These are phyloP conservation scores for Tinea trinotella DNA, from an alignment of 2,888 invertebrate species.

Conservation along the genomic window DNA sequence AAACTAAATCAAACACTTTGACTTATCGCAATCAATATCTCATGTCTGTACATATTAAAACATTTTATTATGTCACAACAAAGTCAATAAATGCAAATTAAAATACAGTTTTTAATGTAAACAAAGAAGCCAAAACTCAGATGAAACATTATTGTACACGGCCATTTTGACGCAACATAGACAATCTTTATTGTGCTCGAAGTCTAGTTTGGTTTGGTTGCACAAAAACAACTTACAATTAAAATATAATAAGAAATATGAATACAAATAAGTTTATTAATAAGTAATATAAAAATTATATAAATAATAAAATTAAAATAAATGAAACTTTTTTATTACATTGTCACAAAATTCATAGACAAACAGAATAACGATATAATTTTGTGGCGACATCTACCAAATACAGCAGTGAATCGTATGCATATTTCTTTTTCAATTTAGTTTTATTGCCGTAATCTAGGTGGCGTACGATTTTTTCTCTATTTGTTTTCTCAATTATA, in stretches of 20 bases:
- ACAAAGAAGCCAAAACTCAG: constrained; percentile 66
- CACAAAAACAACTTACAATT: too few species aligned
- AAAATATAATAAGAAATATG: background rate
- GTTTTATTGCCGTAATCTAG: background rate
- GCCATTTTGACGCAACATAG: constrained; percentile 68
- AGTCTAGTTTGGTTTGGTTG: background rate
- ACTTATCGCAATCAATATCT: constrained; percentile 51
- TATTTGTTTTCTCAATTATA: too few species aligned
- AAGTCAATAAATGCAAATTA: constrained; percentile 47
- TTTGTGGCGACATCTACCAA: constrained; percentile 1
- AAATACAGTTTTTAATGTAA: constrained; percentile 59
- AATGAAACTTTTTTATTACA: background rate
- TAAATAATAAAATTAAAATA: background rate
- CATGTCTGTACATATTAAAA: constrained; percentile 53
- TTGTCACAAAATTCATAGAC: too few species aligned
- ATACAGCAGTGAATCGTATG: background rate
- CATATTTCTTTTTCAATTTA: background rate
- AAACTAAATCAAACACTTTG: constrained; percentile 66
- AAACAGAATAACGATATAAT: too few species aligned
- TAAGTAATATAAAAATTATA: background rate
- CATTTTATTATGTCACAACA: constrained; percentile 64
- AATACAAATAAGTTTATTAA: background rate
- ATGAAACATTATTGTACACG: constrained; percentile 59
- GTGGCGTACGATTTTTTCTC: background rate
- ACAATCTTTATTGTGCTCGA: constrained; percentile 30